Evolutionary conservation across 1,140 invertebrate species (phyloP).

Genomic region (Hestina assimilis): DNA sequence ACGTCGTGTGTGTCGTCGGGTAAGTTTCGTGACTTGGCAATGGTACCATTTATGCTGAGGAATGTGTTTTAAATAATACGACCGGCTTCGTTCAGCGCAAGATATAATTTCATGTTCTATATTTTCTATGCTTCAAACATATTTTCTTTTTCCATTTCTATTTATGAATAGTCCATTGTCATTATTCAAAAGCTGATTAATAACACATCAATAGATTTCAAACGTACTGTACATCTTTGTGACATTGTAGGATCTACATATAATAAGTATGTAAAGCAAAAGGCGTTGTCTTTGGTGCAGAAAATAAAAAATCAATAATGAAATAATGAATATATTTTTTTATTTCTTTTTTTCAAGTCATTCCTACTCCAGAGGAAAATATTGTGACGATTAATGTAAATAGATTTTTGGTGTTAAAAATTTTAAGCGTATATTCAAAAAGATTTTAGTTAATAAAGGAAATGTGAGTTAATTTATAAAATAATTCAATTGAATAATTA

Average conservation of each 20-base stretch:
- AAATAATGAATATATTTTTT: slow-evolving; percentile 13
- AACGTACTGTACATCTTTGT: slow-evolving; percentile 85
- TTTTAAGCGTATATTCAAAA: no score
- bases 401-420: no score
- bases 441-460: no score
- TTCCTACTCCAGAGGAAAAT: no score
- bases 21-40: slow-evolving; percentile 8
- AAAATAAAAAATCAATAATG: no score
- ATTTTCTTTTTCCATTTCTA: slow-evolving; percentile 76
- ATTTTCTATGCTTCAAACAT: slow-evolving; percentile 78
- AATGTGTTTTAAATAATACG: slow-evolving; percentile 75
- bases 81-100: slow-evolving; percentile 87
- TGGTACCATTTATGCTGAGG: slow-evolving; percentile 80
- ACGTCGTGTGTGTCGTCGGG: slow-evolving; percentile 77
- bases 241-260: slow-evolving; percentile 86
- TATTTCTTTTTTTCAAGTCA: background rate
- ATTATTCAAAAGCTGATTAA: slow-evolving; percentile 70
- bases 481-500: no score
- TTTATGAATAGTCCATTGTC: slow-evolving; percentile 68
- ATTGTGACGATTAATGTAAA: no score
- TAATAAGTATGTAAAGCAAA: slow-evolving; percentile 84
- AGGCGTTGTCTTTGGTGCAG: slow-evolving; percentile 83
- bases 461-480: no score
- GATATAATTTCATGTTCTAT: slow-evolving; percentile 87
- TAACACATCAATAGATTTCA: slow-evolving; percentile 83